phyloP scores from a whole-genome alignment of 2,888 invertebrate genomes.

The Platerodrilus igneus region DNA sequence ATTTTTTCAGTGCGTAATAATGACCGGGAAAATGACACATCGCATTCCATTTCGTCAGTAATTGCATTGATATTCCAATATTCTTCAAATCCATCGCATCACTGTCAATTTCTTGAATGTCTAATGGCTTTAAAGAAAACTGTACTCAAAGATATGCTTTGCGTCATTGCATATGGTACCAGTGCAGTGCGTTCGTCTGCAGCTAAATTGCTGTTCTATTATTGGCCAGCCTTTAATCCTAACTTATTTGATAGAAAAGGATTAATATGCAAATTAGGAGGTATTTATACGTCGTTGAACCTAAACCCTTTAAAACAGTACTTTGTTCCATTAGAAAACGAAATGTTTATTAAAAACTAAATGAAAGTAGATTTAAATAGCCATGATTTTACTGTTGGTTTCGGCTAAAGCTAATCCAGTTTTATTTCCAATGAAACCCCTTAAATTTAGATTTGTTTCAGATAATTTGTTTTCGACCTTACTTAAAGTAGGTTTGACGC shows the following conservation, averaged over 20 bases:
- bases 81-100: conserved; percentile 89
- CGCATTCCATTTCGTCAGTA: conserved; percentile 85
- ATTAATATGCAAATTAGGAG: conserved; percentile 80
- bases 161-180: conserved; percentile 95
- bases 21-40: conserved; percentile 72
- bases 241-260: conserved; percentile 87
- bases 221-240: conserved; percentile 97
- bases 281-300: too few relatives aligned
- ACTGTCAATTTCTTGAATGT: conserved; percentile 93
- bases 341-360: background rate
- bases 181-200: conserved; percentile 91
- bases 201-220: conserved; percentile 94
- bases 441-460: too few relatives aligned
- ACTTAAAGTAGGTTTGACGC: too few relatives aligned
- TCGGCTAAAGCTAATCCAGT: too few relatives aligned
- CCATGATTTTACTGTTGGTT: too few relatives aligned
- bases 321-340: background rate
- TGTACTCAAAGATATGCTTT: conserved; percentile 87
- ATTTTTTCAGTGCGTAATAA: conserved; percentile 59
- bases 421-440: too few relatives aligned
- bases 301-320: background rate
- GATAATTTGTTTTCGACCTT: too few relatives aligned
- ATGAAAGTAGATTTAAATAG: too few relatives aligned
- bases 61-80: conserved; percentile 98
- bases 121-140: conserved; percentile 90